A percentile compares a stretch with the other conserved stretches of the same genome.
These are phyloP conservation scores for Anthophora plumipes DNA, from an alignment of 2,888 invertebrate genomes.

Conservation along the genomic window DNA sequence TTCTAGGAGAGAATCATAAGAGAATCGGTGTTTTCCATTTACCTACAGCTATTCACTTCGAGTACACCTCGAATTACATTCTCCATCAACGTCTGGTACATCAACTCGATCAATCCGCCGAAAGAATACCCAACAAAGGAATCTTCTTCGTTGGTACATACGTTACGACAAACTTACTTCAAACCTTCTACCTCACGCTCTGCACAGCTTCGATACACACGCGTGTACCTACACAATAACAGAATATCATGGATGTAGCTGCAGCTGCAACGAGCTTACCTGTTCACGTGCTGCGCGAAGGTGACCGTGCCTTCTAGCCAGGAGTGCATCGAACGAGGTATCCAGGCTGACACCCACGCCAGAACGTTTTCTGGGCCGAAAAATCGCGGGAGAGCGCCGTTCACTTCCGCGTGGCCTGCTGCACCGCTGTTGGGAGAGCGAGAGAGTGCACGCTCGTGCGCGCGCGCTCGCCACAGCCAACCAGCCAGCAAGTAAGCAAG, in stretches of 20 bases:
- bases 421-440: slow-evolving; percentile 26
- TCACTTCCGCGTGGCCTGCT: slow-evolving; percentile 81
- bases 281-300: slow-evolving; percentile 65
- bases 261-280: slow-evolving; percentile 54
- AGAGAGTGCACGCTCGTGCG: background rate
- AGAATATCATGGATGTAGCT: slow-evolving; percentile 11
- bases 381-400: slow-evolving; percentile 77
- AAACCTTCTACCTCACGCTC: background rate
- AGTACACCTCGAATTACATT: no score
- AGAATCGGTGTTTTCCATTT: no score
- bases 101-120: no score
- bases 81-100: no score
- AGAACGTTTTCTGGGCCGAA: slow-evolving; percentile 80
- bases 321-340: slow-evolving; percentile 75
- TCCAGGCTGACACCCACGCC: slow-evolving; percentile 81
- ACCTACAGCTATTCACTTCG: no score
- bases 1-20: no score
- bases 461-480: background rate
- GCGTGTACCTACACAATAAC: background rate
- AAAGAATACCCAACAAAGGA: no score
- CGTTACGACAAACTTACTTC: no score
- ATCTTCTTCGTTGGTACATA: no score
- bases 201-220: background rate
- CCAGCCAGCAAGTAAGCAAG: slow-evolving; percentile 5
- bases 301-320: slow-evolving; percentile 67